These are phyloP conservation scores for Antechinus flavipes DNA, from an alignment of 2,113 vertebrate genomes.

Conservation along the genomic window DNA sequence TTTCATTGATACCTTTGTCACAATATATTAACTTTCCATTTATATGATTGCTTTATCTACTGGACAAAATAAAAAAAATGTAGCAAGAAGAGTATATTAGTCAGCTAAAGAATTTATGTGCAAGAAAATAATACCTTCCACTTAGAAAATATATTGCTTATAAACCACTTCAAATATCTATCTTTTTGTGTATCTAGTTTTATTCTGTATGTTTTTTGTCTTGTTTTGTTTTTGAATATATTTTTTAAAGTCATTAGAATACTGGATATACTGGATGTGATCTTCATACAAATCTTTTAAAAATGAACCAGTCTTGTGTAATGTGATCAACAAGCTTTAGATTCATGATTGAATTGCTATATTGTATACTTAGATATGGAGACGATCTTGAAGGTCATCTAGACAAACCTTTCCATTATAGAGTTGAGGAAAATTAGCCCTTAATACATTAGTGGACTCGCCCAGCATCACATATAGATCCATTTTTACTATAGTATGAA, in stretches of 20 bases:
- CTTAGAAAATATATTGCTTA: background rate
- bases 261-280: background rate
- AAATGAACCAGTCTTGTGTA: background rate
- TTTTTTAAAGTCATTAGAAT: background rate
- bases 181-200: background rate
- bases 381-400: background rate
- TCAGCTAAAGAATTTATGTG: background rate
- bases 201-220: no score
- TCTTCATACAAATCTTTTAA: background rate
- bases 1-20: background rate
- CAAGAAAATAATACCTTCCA: background rate
- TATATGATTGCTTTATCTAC: background rate
- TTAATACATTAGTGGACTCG: background rate
- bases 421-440: background rate
- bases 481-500: background rate
- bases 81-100: background rate
- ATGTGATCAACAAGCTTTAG: background rate
- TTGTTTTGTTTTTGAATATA: background rate
- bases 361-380: background rate
- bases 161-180: background rate
- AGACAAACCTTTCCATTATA: background rate
- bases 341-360: background rate
- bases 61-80: background rate
- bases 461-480: background rate
- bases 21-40: background rate